Evolutionary conservation across 2,113 vertebrate species (phyloP).

Genomic region (Chamaetylas fuelleborni): DNA sequence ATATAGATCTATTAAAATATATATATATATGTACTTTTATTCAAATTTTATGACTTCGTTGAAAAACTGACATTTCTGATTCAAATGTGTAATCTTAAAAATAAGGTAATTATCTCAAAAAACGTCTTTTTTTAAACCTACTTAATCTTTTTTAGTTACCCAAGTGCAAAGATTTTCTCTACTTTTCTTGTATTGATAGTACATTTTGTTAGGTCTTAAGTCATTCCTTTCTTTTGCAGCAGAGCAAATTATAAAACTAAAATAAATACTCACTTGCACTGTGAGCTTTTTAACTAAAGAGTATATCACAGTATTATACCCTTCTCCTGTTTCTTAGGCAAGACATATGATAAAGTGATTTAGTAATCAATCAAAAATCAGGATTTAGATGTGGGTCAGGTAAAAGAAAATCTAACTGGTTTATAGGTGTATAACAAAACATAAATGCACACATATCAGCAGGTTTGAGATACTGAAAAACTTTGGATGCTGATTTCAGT

Average conservation of each 20-base stretch:
- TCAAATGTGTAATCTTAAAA: neutral
- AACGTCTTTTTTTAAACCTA: rapidly evolving
- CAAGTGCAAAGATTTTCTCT: neutral
- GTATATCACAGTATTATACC: neutral
- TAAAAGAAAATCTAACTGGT: neutral
- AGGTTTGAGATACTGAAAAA: neutral
- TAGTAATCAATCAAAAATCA: neutral
- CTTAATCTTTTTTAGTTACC: neutral
- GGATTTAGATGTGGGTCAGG: neutral
- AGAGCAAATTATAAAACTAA: neutral
- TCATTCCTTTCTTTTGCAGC: neutral
- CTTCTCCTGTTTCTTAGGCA: neutral
- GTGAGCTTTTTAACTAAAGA: neutral
- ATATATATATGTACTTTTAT: neutral
- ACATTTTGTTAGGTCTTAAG: neutral
- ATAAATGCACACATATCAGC: neutral
- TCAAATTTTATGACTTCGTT: neutral
- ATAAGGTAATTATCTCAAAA: neutral
- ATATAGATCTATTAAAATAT: too few relatives aligned
- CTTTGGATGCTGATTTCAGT: neutral
- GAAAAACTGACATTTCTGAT: neutral
- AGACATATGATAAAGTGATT: neutral
- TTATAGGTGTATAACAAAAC: neutral
- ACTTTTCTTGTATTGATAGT: neutral
- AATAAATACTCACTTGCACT: neutral